Percentiles rank a stretch among this genome's conserved stretches.
Evolutionary conservation across 2,888 invertebrate species (phyloP).

Genomic region (Apamea anceps): DNA sequence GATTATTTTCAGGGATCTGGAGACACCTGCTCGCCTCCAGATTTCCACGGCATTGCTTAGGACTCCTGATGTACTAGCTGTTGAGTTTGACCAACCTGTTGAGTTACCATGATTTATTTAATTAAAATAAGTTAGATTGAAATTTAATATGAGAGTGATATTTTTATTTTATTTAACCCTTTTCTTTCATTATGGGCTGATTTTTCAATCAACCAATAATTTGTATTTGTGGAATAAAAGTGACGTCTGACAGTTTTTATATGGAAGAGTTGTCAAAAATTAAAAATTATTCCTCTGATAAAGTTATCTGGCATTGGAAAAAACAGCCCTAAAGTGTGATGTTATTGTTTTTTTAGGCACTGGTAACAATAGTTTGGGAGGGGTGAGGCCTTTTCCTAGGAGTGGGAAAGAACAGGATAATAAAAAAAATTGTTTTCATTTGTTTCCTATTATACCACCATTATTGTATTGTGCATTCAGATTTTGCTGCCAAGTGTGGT

Average conservation of each 20-base stretch:
- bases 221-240: too few relatives aligned
- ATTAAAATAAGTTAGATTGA: constrained; percentile 1
- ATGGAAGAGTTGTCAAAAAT: too few relatives aligned
- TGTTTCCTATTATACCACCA: background rate
- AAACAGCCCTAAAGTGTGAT: background rate
- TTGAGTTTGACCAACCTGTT: constrained; percentile 77
- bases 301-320: too few relatives aligned
- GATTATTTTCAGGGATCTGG: constrained; percentile 78
- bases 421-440: background rate
- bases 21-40: constrained; percentile 78
- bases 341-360: background rate
- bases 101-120: constrained; percentile 43
- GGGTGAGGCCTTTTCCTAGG: background rate
- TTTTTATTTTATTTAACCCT: background rate
- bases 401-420: background rate
- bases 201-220: too few relatives aligned
- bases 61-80: constrained; percentile 80
- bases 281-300: too few relatives aligned
- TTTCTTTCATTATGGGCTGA: background rate
- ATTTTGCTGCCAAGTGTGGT: background rate
- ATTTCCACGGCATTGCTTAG: constrained; percentile 80
- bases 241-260: too few relatives aligned
- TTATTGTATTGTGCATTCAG: background rate
- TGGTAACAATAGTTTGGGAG: background rate
- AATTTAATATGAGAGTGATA: background rate